Percentiles rank a stretch among this genome's conserved stretches.
These are phyloP conservation scores for Agrochola lychnidis DNA, from an alignment of 2,888 invertebrate species.

Conservation along the genomic window DNA sequence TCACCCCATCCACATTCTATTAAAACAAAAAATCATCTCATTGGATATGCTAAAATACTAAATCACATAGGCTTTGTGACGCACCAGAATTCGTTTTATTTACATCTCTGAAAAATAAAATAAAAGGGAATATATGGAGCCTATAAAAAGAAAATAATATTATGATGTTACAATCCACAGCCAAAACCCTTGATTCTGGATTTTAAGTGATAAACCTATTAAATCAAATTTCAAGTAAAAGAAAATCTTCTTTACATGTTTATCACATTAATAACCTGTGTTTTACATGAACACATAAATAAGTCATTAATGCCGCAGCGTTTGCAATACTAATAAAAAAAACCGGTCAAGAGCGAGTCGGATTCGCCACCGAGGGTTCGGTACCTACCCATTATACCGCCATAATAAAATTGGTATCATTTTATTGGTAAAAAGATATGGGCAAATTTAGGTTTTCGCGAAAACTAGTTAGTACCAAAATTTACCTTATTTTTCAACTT, in stretches of 20 bases:
- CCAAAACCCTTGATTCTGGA: slow-evolving; percentile 35
- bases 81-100: slow-evolving; percentile 66
- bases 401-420: too few species aligned
- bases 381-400: too few species aligned
- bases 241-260: slow-evolving; percentile 28
- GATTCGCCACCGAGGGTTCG: too few species aligned
- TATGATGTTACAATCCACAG: slow-evolving; percentile 52
- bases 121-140: slow-evolving; percentile 33
- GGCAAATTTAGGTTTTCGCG: too few species aligned
- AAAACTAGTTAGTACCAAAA: too few species aligned
- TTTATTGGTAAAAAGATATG: too few species aligned
- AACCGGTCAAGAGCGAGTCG: too few species aligned
- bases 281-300: slow-evolving; percentile 49
- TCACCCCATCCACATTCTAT: slow-evolving; percentile 76
- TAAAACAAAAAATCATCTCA: slow-evolving; percentile 66
- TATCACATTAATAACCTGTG: slow-evolving; percentile 45
- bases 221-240: slow-evolving; percentile 44
- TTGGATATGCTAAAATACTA: slow-evolving; percentile 80
- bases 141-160: slow-evolving; percentile 33
- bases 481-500: too few species aligned
- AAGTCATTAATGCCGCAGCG: slow-evolving; percentile 61
- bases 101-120: slow-evolving; percentile 53
- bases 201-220: slow-evolving; percentile 24
- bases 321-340: slow-evolving; percentile 18
- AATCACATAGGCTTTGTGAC: slow-evolving; percentile 78